Evolutionary conservation across 2,797 vertebrate genomes (phyloP), one percentile per base, ranked within the genome.

Genomic region (Enteromius anoplus): DNA sequence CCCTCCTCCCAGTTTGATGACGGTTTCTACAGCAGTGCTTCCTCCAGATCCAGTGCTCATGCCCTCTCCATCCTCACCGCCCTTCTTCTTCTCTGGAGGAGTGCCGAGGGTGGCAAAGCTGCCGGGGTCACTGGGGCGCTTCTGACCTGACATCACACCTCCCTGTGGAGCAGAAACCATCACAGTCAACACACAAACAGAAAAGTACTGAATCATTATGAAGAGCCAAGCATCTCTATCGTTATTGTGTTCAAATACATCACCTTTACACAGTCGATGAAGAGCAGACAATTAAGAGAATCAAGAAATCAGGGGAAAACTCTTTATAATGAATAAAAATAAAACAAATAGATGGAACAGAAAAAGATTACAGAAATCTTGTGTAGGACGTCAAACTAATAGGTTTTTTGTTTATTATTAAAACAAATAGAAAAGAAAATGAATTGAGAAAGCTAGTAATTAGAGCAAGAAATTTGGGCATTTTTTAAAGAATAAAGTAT

Each of bases 1-100:
- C 88, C 98, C 96, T 0, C 97, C 96, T 71, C 97, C 98, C 10
- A 99, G 94, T 87, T 99, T 99, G 92, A 99, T 99, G 84, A 95
- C 95, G 0, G 95, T 95, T 89, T 95, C 95, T 87, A 95, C 94
- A 5, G 94, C 94, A 2, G 94, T 95, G 90, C 92, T 94, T 14
- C 93, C 93, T 6, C 91, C 92, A 3, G 92, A 93, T 23, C 90
- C 90, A 0, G 93, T 84, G 82, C 93, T 92, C 83, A 94, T 89
- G 40, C 93, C 91, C 29, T 91, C 90, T 26, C 91, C 93, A 9
- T 94, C 94, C 62, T 95, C 94, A 75, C 89, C 88, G 32, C 83
- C 93, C 32, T 95, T 94, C 78, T 91, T 85, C 78, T 95, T 95
- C 90, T 95, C 95, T 0, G 93, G 91, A 5, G 93, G 93, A 0